Base-by-base conservation (phyloP, 2,113 vertebrate species). In the Limnothrissa miodon region DNA sequence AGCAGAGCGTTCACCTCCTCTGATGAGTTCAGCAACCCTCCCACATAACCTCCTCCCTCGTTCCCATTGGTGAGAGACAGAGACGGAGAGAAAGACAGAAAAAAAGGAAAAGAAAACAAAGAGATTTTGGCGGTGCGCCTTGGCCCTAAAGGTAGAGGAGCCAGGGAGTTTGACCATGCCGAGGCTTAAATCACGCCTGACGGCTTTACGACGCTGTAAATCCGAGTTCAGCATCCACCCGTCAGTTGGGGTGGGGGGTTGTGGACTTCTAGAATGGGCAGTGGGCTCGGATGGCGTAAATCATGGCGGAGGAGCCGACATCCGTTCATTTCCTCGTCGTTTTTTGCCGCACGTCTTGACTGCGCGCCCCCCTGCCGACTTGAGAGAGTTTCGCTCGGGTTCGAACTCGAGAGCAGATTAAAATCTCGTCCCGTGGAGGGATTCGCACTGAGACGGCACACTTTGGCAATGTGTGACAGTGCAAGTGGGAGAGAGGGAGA, bases 181-280 rank as follows among this genome's bases (percentile, higher is more conserved):
- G 80, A 15, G 66, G 80, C 84, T 91, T 93, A 93, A 93, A 94
- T 94, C 92, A 93, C 45, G 23, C 79, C 83, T 89, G 83, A 91
- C 83, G 82, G 81, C 88, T 93, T 94, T 93, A 93, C 86, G 86
- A 90, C 84, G 90, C 42, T 85, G 89, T 94, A 94, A 92, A 94
- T 93, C 85, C 85, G 83, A 91, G 87, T 84, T 79, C 4, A 87
- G 87, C 88, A 89, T 88, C 91, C 87, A 82, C 23, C 87, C 48
- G 25, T 29, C 62, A 88, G 89, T 85, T 84, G 82, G 82, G 44
- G 42, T 42, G 42, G 42, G 42, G 42, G 42, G 2, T 2, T 2
- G 42, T 42, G 42, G 90, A 91, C 89, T 91, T 92, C 70, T 88
- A 86, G 85, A 91, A 48, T 87, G 29, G 53, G 82, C 89, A 92